These are phyloP conservation scores for Ichneumoninae sp. DNA, from an alignment of 2,888 invertebrate species.

Conservation along the genomic window DNA sequence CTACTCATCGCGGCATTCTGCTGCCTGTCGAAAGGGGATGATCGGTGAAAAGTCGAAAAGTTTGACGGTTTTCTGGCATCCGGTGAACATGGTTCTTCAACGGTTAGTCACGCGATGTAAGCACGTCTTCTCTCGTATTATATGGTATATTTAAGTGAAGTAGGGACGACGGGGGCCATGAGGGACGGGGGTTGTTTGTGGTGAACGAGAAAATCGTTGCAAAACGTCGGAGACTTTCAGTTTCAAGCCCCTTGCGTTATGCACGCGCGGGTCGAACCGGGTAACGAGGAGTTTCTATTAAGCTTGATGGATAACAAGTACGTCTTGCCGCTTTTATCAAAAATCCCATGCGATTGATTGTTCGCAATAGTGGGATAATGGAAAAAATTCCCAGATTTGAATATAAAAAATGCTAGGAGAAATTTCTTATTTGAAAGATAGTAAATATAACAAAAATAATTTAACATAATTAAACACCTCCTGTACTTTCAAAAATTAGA, in stretches of 20 bases:
- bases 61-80: slow-evolving; percentile 58
- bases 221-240: slow-evolving; percentile 47
- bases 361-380: no score
- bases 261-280: background rate
- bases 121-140: slow-evolving; percentile 30
- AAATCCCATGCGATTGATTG: background rate
- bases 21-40: slow-evolving; percentile 4
- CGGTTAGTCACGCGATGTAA: slow-evolving; percentile 56
- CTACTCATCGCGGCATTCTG: background rate
- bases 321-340: background rate
- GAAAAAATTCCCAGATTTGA: no score
- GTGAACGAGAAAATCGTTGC: slow-evolving; percentile 46
- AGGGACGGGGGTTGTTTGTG: slow-evolving; percentile 16
- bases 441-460: no score
- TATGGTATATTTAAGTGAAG: slow-evolving; percentile 13
- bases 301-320: background rate
- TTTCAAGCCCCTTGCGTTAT: slow-evolving; percentile 10
- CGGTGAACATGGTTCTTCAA: slow-evolving; percentile 51
- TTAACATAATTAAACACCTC: no score
- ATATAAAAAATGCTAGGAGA: no score
- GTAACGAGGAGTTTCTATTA: slow-evolving; percentile 9
- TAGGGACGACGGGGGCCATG: background rate
- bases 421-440: no score
- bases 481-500: no score
- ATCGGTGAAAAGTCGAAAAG: slow-evolving; percentile 61